Evolutionary conservation across 2,113 vertebrate genomes (phyloP), one percentile per base, ranked within the genome.

Genomic region (Odontesthes bonariensis): DNA sequence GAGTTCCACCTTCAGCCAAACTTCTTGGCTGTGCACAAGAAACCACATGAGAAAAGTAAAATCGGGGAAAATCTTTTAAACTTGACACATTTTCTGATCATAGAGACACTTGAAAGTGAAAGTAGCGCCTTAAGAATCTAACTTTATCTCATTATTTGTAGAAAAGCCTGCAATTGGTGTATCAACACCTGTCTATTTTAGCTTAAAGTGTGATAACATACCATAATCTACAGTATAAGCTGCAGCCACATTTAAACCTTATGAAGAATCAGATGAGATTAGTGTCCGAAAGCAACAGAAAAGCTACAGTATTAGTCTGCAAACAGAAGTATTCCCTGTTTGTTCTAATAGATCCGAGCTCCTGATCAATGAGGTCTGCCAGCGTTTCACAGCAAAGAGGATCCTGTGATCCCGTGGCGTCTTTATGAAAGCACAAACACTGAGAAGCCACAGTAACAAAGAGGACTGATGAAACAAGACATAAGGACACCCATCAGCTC

Each of bases 311-410:
- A 38, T 57, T 11, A 44, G 42, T 44, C 42, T 44, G 42, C 13
- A 33, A 1, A 22, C 49, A 66, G 56, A 56, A 14, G 7, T 6
- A 49, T 49, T 49, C 46, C 46, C 46, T 19, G 46, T 19, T 19
- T n/a, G 46, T 0, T 33, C 49, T n/a, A 49, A 52, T 22, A 71
- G n/a, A 68, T 63, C 32, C 55, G 4, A 9, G 52, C 33, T 4
- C 7, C 27, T 73, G 59, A 74, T 44, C 62, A 69, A 73, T 70
- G 69, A 77, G 38, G 7, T 61, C 59, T 74, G 82, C 73, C 82
- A 56, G 64, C 12, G 14, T 13, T 76, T 66, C 52, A 8, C 27
- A 23, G 56, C 35, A 79, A 79, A 68, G 49, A 46, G 61, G 71
- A 75, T 74, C 52, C 69, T 31, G 49, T 42, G 49, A 79, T 74